phyloP scores from a whole-genome alignment of 2,113 vertebrate species.

The Ancistrus triradiatus region DNA sequence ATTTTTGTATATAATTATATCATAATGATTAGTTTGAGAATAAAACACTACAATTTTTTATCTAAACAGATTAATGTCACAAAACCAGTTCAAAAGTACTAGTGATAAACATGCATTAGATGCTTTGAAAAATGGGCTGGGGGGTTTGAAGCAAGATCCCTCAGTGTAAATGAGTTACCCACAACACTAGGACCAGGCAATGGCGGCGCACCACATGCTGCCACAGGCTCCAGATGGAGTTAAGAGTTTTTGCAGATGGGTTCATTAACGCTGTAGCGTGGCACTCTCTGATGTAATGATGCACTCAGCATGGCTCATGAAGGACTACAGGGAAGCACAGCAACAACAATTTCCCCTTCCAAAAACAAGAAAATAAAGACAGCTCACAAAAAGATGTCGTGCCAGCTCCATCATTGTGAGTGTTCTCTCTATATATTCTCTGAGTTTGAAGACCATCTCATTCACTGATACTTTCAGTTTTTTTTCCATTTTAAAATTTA shows the following conservation, averaged over 20 bases:
- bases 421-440: not conserved
- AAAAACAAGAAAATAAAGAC: slow-evolving; percentile 12
- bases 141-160: not conserved
- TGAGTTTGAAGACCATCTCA: too few relatives aligned
- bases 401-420: not conserved
- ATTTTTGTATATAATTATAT: too few relatives aligned
- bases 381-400: not conserved
- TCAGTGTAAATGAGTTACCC: slow-evolving; percentile 19
- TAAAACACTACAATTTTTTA: too few relatives aligned
- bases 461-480: too few relatives aligned
- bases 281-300: slow-evolving; percentile 58
- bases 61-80: too few relatives aligned
- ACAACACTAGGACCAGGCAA: not conserved
- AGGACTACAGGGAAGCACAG: slow-evolving; percentile 38
- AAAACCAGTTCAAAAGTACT: too few relatives aligned
- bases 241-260: slow-evolving; percentile 70
- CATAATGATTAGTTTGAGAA: too few relatives aligned
- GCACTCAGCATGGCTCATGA: slow-evolving; percentile 44
- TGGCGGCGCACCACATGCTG: slow-evolving; percentile 8
- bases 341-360: not conserved
- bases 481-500: too few relatives aligned
- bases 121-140: not conserved
- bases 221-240: slow-evolving; percentile 59
- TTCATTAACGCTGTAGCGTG: slow-evolving; percentile 70
- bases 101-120: too few relatives aligned